phyloP scores from a whole-genome alignment of 2,888 invertebrate genomes.

The Ophion costatus region DNA sequence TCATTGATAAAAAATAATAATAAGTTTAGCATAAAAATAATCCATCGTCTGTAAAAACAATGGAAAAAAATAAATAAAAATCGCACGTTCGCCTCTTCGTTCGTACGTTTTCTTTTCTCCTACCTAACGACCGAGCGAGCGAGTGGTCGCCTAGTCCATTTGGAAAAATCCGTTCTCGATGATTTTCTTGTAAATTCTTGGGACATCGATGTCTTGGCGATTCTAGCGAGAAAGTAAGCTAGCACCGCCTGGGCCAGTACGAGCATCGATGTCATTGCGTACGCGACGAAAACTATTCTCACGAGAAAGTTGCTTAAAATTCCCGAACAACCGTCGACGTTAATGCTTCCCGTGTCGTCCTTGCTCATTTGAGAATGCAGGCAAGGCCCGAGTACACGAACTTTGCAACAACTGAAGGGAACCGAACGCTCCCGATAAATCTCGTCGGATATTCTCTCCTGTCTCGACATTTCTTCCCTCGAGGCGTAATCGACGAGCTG shows the following conservation, averaged over 20 bases:
- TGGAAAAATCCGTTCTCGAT: constrained; percentile 36
- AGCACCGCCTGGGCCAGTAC: constrained; percentile 74
- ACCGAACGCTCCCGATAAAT: constrained; percentile 71
- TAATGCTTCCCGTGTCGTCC: constrained; percentile 72
- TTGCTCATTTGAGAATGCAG: constrained; percentile 73
- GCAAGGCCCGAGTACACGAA: constrained; percentile 72
- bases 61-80: not conserved
- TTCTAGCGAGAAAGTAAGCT: constrained; percentile 71
- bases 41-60: no score
- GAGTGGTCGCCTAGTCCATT: not conserved
- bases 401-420: constrained; percentile 79
- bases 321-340: constrained; percentile 75
- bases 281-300: constrained; percentile 76
- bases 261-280: constrained; percentile 76
- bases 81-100: not conserved
- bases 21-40: no score
- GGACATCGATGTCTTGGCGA: constrained; percentile 45
- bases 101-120: not conserved
- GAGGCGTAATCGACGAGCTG: constrained; percentile 73
- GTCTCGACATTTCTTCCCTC: constrained; percentile 71
- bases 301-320: constrained; percentile 73
- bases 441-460: constrained; percentile 72
- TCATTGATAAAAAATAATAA: no score
- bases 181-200: constrained; percentile 62
- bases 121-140: constrained; percentile 38